Evolutionary conservation across 2,888 invertebrate genomes (phyloP), one percentile per base, ranked within the genome.

Genomic region (Odontothrips loti): DNA sequence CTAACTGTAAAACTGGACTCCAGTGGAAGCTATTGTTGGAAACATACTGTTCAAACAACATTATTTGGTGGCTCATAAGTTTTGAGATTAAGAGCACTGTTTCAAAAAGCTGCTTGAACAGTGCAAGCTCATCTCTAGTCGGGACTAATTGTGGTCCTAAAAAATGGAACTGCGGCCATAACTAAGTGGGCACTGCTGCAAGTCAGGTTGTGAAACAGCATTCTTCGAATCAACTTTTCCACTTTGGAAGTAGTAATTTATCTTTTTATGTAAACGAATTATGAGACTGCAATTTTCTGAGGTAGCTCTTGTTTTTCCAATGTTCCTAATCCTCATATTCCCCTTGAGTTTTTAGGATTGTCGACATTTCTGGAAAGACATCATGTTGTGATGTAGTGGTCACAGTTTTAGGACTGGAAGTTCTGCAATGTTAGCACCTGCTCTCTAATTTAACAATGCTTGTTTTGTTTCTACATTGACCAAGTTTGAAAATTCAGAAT

Each of bases 371-470:
- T 43, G 34, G 34, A 43, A 43, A 43, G 34, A 43, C 34, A 43
- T 43, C 34, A 43, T 43, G 34, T 43, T n/a, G n/a, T n/a, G n/a
- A n/a, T n/a, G n/a, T n/a, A n/a, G n/a, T n/a, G n/a, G 63, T 81
- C 80, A 81, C 82, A 79, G 51, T 82, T 78, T 82, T 81, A 79
- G 79, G 81, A 80, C 81, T 23, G 79, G 80, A 81, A 27, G 80
- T 80, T 51, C 3, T 43, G 34, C 34, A 80, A 75, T n/a, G 80
- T 47, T 29, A 80, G 29, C 20, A 43, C 34, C 34, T 43, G 34
- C 34, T 43, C 34, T 43, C 34, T 6, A 43, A 43, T 43, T 43
- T 43, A 82, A n/a, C n/a, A n/a, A n/a, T n/a, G n/a, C 80, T 79
- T 23, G 34, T 75, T 80, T 63, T 81, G 81, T 80, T n/a, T n/a